Evolutionary conservation across 2,113 vertebrate genomes (phyloP), one percentile per base, ranked within the genome.

Genomic region (Vidua chalybeata): DNA sequence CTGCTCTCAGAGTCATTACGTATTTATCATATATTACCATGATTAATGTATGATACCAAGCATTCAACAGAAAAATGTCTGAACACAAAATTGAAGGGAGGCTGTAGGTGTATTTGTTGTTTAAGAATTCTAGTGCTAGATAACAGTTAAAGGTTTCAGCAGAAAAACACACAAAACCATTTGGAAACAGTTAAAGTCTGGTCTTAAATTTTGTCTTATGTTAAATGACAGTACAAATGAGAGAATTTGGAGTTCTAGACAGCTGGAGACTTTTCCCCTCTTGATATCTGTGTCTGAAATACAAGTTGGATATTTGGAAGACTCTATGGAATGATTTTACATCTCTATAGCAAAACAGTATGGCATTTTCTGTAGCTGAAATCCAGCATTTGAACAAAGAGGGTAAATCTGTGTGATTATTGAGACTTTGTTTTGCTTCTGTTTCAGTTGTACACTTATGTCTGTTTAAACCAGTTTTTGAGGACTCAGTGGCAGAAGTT

Each of bases 161-260:
- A 94, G 73, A 82, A 96, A 87, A 86, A 68, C 78, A 79, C 49
- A 86, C 43, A 79, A 92, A 86, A 90, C 28, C 95, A 95, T 95
- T 97, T 96, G 95, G 94, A 91, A 96, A 94, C 66, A 89, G 80
- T 95, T 96, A 76, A 81, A 74, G 69, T 76, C 69, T 92, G 80
- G 66, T 94, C 89, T 95, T 93, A 90, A 94, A 94, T 95, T 88
- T 95, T 96, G 79, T 84, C 79, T 95, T 81, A 37, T 37, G 76
- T 72, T 94, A 92, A 96, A 84, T 92, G 79, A 82, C 88, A 92
- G 79, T 92, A 96, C 88, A 93, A 95, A 84, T 94, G 85, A 95
- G 87, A 83, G 76, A 93, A 80, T 92, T 63, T 75, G 28, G 56
- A 90, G 77, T 90, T 92, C 87, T 89, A 91, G 83, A 90, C 94